These are phyloP conservation scores for Sialia sialis DNA, from an alignment of 2,113 vertebrate species.

Conservation along the genomic window DNA sequence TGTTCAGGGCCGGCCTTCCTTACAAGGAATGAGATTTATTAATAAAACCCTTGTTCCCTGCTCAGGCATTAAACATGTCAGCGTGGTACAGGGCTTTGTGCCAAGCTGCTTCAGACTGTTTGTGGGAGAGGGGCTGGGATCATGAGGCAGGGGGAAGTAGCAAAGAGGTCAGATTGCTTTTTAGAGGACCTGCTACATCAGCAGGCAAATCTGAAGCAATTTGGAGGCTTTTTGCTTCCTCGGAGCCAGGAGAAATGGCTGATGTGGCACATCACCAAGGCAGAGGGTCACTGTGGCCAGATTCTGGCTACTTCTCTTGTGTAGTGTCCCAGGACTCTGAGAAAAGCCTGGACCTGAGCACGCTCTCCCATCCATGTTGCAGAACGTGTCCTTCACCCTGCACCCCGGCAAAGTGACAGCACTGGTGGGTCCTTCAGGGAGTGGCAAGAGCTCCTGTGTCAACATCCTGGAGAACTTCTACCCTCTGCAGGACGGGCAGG, in stretches of 20 bases:
- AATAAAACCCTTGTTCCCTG: not conserved
- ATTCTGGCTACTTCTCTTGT: not conserved
- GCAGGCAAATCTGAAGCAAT: not conserved
- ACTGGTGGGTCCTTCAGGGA: conserved; percentile 91
- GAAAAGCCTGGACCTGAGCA: not conserved
- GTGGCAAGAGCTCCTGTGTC: conserved; percentile 95
- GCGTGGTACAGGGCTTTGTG: not conserved
- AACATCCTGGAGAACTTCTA: conserved; percentile 95
- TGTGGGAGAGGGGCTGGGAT: not conserved
- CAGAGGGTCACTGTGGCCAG: not conserved
- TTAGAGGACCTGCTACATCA: not conserved
- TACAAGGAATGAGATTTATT: not conserved
- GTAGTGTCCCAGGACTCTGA: accelerated
- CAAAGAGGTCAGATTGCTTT: not conserved
- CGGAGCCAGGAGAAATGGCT: not conserved
- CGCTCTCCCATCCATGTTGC: not conserved
- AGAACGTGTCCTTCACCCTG: conserved; percentile 91
- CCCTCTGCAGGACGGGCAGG: conserved; percentile 82
- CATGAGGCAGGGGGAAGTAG: not conserved
- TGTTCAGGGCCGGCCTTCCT: not conserved
- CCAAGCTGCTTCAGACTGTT: not conserved
- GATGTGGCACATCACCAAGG: not conserved
- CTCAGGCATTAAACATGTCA: not conserved
- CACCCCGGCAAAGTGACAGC: conserved; percentile 88
- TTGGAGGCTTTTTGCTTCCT: not conserved